Percentiles rank a stretch among this genome's conserved stretches.
phyloP scores from a whole-genome alignment of 2,113 vertebrate genomes.

The Hipposideros armiger region DNA sequence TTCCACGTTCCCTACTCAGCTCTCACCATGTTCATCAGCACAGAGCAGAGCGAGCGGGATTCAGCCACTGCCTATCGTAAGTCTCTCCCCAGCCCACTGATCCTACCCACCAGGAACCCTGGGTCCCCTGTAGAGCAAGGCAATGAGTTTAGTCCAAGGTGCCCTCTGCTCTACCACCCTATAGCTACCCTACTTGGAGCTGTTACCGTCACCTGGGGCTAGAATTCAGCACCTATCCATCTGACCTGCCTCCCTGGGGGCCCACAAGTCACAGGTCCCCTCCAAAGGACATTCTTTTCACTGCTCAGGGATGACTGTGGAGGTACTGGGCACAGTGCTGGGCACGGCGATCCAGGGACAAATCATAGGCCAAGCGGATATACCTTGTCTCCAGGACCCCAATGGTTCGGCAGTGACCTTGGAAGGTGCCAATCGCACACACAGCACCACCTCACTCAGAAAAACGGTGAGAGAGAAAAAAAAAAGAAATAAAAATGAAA shows the following conservation, averaged over 20 bases:
- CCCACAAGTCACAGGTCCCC: background rate
- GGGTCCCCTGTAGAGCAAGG: background rate
- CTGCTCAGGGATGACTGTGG: constrained; percentile 95
- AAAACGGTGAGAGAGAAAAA: constrained; percentile 87
- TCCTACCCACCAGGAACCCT: background rate
- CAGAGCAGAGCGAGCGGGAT: constrained; percentile 95
- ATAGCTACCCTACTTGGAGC: background rate
- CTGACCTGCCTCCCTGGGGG: background rate
- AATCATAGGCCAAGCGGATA: constrained; percentile 92
- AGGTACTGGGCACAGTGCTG: constrained; percentile 94
- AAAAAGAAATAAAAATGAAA: no score
- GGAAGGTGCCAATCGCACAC: constrained; percentile 86
- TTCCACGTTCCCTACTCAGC: constrained; percentile 98
- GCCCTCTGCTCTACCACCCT: background rate
- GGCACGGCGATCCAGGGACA: constrained; percentile 97
- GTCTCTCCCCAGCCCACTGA: constrained; percentile 59
- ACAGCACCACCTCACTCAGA: constrained; percentile 80
- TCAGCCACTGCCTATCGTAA: constrained; percentile 97
- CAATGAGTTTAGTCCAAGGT: background rate
- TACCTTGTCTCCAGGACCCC: constrained; percentile 87
- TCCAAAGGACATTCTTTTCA: constrained; percentile 40
- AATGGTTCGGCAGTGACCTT: constrained; percentile 52
- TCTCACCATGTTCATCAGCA: constrained; percentile 99
- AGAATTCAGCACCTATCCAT: background rate
- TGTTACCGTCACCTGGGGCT: background rate